phyloP scores from a whole-genome alignment of 2,113 vertebrate species.

The Antigone vipio region DNA sequence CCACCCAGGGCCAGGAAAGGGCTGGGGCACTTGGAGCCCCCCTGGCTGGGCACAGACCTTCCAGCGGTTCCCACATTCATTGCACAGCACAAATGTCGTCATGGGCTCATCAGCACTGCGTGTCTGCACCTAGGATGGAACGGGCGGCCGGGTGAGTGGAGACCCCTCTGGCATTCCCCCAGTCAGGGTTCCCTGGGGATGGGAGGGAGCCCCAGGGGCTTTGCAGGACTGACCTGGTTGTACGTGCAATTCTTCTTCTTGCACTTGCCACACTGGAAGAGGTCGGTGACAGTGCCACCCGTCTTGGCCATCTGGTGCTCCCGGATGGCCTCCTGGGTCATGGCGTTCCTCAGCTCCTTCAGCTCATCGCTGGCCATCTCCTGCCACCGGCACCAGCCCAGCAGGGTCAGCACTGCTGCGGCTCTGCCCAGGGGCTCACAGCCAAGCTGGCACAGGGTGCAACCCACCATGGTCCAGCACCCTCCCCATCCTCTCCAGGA shows the following conservation, averaged over 20 bases:
- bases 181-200: not conserved
- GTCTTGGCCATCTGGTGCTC: conserved; percentile 99
- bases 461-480: accelerated
- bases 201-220: accelerated
- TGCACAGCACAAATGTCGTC: conserved; percentile 97
- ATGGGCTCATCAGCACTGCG: conserved; percentile 97
- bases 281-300: conserved; percentile 87
- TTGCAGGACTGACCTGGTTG: conserved; percentile 76
- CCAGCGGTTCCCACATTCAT: conserved; percentile 98
- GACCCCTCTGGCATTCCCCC: accelerated
- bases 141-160: accelerated
- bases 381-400: conserved; percentile 42
- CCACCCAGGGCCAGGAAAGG: accelerated
- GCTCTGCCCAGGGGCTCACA: not conserved
- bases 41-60: conserved; percentile 78
- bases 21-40: not conserved
- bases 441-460: not conserved
- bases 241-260: conserved; percentile 97
- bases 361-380: conserved; percentile 98
- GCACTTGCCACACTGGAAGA: conserved; percentile 95
- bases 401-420: not conserved
- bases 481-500: not conserved
- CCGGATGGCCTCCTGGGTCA: conserved; percentile 96
- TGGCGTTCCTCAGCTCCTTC: conserved; percentile 86
- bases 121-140: conserved; percentile 85